Base-by-base conservation (phyloP, 2,888 invertebrate genomes). In the Cryptus viduatorius region DNA sequence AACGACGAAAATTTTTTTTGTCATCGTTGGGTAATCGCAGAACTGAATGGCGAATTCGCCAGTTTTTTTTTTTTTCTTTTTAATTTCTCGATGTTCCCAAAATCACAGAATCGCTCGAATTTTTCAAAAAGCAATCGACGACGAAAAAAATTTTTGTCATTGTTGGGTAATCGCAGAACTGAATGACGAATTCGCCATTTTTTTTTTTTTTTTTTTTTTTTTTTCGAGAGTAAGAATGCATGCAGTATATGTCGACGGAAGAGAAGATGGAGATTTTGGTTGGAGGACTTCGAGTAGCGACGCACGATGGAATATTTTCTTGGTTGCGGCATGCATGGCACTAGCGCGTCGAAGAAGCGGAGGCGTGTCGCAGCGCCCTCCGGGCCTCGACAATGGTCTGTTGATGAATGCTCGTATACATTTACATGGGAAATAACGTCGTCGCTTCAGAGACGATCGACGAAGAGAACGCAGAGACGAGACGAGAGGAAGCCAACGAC, bases 391-490 rank as follows among this genome's bases (percentile, higher is more conserved):
- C 85, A 85, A 85, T 85, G 77, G 85, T 82, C 82, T 44, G 61
- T 89, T 93, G 92, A 93, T 92, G 92, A 93, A 93, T 92, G 90
- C 90, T 88, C 90, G 92, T 92, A 93, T 92, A 92, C 89, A 93
- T 93, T 93, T 92, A 92, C 92, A 93, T 92, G 90, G 90, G 89
- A 92, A 93, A 92, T 92, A 89, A 88, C 87, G 72, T 87, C 86
- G 85, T 82, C 86, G 86, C 79, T 80, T 80, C 79, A 82, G 85
- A 87, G 85, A 88, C 86, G 87, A 88, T 89, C 89, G 88, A 87
- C 89, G 89, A 61, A n/a, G 10, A 61, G 61, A 29, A 61, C 14
- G 61, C 31, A 87, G 85, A 46, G 67, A 56, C 31, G 65, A 86
- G 65, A 87, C 86, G 83, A 84, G 84, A 86, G 85, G 88, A 88